Evolutionary conservation across 2,113 vertebrate species (phyloP).

Genomic region (Junco hyemalis): DNA sequence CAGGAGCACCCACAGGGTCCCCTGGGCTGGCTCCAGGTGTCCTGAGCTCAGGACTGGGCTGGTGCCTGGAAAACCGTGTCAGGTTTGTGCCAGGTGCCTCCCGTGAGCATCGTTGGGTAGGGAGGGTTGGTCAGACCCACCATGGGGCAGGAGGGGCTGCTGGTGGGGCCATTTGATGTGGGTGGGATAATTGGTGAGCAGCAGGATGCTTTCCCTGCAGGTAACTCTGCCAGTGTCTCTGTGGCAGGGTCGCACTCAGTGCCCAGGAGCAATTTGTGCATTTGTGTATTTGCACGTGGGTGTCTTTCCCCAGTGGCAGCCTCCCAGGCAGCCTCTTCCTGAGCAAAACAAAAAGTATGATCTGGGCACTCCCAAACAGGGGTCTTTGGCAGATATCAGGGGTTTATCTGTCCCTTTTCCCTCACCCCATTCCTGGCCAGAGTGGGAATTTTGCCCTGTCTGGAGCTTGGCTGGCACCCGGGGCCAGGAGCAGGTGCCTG

Average conservation of each 20-base stretch:
- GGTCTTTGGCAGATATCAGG: neutral
- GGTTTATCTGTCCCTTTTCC: neutral
- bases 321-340: neutral
- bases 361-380: neutral
- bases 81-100: neutral
- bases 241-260: neutral
- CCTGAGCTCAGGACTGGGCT: neutral
- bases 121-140: neutral
- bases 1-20: neutral
- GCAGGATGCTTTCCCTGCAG: neutral
- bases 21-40: neutral
- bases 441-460: neutral
- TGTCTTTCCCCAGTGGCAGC: neutral
- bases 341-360: neutral
- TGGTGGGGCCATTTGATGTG: neutral
- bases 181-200: neutral
- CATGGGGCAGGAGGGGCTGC: neutral
- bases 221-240: neutral
- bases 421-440: neutral
- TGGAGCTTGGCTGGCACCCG: rapidly evolving
- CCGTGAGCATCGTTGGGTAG: rapidly evolving
- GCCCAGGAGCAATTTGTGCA: neutral
- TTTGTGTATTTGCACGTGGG: rapidly evolving
- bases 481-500: neutral
- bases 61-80: neutral